A percentile compares a stretch with the other conserved stretches of the same genome.
Conservation (phyloP, 2,113 vertebrate genomes). For the Myotis brandtii region DNA sequence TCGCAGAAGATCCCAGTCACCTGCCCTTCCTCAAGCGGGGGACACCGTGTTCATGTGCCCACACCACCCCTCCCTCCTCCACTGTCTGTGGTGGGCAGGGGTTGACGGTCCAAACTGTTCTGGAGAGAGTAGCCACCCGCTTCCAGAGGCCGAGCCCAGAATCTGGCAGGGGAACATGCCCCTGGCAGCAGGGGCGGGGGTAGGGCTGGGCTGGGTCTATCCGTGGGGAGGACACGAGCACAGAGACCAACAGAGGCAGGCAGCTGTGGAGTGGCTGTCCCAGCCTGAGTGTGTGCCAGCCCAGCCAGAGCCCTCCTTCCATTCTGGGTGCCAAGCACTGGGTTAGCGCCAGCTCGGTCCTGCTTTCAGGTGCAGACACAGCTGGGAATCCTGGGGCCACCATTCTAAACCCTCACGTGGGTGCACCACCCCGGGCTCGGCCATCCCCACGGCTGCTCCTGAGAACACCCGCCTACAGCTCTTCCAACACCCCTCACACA, state of each 20-base stretch:
- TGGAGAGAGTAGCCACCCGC: not conserved
- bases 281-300: no score
- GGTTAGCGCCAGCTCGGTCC: no score
- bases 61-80: not conserved
- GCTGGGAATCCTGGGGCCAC: no score
- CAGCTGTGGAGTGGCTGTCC: not conserved
- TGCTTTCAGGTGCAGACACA: no score
- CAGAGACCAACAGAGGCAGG: no score
- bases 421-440: accelerated
- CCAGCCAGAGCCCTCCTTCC: no score
- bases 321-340: not conserved
- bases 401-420: not conserved
- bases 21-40: not conserved
- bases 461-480: not conserved
- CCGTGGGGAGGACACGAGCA: not conserved
- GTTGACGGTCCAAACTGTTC: not conserved
- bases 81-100: not conserved
- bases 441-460: not conserved
- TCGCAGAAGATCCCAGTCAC: not conserved
- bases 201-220: no score
- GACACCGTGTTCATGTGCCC: not conserved
- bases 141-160: not conserved
- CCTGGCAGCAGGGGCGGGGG: no score
- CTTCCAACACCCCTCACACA: not conserved
- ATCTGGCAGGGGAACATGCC: not conserved